Percentiles rank a stretch among this genome's conserved stretches.
Evolutionary conservation across 2,797 vertebrate genomes (phyloP).

Genomic region (Decapterus maruadsi): DNA sequence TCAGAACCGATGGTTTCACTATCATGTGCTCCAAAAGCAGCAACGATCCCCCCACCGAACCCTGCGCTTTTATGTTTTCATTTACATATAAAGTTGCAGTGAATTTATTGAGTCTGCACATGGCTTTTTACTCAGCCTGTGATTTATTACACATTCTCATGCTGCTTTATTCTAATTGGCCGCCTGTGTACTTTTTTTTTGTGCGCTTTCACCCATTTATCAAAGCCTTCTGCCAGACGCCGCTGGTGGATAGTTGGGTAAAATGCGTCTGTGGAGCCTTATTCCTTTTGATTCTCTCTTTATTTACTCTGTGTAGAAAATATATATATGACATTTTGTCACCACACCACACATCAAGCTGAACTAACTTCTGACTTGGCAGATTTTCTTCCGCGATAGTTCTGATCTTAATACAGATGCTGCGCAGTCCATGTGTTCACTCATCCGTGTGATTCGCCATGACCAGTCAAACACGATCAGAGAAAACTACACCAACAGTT

Average conservation of each 20-base stretch:
- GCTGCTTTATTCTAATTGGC: conserved; percentile 65
- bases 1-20: conserved; percentile 49
- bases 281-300: conserved; percentile 5
- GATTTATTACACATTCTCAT: conserved; percentile 69
- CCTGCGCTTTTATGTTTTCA: conserved; percentile 59
- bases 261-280: conserved; percentile 15
- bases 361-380: background rate
- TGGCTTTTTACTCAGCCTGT: conserved; percentile 70
- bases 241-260: conserved; percentile 17
- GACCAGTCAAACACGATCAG: conserved; percentile 43
- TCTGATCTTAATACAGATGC: conserved; percentile 40
- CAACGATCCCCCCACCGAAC: conserved; percentile 27
- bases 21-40: conserved; percentile 27
- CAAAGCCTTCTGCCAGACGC: conserved; percentile 38
- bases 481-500: conserved; percentile 28
- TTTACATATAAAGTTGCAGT: conserved; percentile 73
- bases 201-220: conserved; percentile 52
- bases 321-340: conserved; percentile 2
- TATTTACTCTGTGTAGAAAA: conserved; percentile 5
- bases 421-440: conserved; percentile 29
- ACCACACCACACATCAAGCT: background rate
- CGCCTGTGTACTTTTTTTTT: conserved; percentile 51
- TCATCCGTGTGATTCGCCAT: conserved; percentile 38
- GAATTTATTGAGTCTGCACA: conserved; percentile 66
- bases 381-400: conserved; percentile 6